phyloP scores from a whole-genome alignment of 2,888 invertebrate species.

The Drosophila lutescens region DNA sequence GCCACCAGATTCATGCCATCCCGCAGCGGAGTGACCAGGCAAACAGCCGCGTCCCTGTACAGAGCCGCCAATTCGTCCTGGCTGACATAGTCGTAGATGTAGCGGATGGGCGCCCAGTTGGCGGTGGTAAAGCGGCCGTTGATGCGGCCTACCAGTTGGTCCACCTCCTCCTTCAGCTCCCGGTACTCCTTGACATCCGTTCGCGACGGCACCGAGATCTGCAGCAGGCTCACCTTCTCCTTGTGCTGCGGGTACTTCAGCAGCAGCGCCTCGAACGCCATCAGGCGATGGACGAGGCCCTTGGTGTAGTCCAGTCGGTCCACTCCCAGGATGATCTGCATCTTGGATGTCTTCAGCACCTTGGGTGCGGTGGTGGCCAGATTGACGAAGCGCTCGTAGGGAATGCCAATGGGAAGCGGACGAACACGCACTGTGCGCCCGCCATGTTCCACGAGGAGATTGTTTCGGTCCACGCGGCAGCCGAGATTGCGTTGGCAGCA shows the following conservation, averaged over 20 bases:
- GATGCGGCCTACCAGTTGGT: slow-evolving; percentile 92
- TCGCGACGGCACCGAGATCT: slow-evolving; percentile 94
- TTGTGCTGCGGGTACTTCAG: slow-evolving; percentile 94
- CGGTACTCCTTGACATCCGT: slow-evolving; percentile 96
- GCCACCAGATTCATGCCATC: slow-evolving; percentile 97
- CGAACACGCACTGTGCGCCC: slow-evolving; percentile 93
- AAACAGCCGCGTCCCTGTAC: slow-evolving; percentile 94
- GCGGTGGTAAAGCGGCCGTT: slow-evolving; percentile 95
- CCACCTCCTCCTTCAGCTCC: slow-evolving; percentile 95
- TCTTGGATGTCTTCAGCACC: slow-evolving; percentile 88
- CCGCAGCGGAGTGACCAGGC: slow-evolving; percentile 93
- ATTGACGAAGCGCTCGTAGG: slow-evolving; percentile 93
- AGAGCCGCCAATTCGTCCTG: slow-evolving; percentile 94
- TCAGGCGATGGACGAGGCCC: slow-evolving; percentile 92
- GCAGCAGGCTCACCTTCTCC: slow-evolving; percentile 91
- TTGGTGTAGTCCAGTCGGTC: slow-evolving; percentile 96
- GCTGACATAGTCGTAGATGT: slow-evolving; percentile 94
- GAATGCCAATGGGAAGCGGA: slow-evolving; percentile 95
- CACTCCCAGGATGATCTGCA: slow-evolving; percentile 93
- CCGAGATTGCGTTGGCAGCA: slow-evolving; percentile 94
- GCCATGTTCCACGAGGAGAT: slow-evolving; percentile 93
- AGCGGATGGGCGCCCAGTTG: slow-evolving; percentile 95
- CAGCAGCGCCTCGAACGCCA: slow-evolving; percentile 92
- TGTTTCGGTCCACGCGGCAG: slow-evolving; percentile 94
- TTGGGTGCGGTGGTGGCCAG: slow-evolving; percentile 90